Percentiles rank a stretch among this genome's conserved stretches.
Evolutionary conservation across 2,113 vertebrate genomes (phyloP).

Genomic region (Bucco capensis): DNA sequence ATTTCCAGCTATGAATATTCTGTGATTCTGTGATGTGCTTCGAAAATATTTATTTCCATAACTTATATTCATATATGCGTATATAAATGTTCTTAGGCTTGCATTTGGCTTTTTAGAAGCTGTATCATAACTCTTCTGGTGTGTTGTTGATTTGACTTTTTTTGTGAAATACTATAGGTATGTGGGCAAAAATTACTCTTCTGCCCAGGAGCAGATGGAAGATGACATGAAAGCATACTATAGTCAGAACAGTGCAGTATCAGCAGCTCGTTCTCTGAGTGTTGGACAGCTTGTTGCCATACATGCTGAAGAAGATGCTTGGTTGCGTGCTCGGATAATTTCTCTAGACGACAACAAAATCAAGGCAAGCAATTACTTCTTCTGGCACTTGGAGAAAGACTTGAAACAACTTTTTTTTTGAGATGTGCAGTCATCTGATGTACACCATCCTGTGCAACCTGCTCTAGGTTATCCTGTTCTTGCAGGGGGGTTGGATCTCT

Average conservation of each 20-base stretch:
- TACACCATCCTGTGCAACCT: too few relatives aligned
- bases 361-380: slow-evolving; percentile 78
- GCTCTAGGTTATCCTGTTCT: too few relatives aligned
- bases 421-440: not conserved
- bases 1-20: too few relatives aligned
- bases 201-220: slow-evolving; percentile 87
- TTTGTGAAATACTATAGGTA: slow-evolving; percentile 74
- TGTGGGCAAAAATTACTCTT: slow-evolving; percentile 88
- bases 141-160: not conserved
- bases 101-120: not conserved
- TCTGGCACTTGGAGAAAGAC: not conserved
- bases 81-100: not conserved
- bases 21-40: not conserved
- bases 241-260: slow-evolving; percentile 30
- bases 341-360: slow-evolving; percentile 73
- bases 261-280: slow-evolving; percentile 39
- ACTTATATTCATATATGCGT: not conserved
- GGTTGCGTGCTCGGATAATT: slow-evolving; percentile 83
- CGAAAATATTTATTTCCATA: not conserved
- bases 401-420: not conserved
- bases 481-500: too few relatives aligned
- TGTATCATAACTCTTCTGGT: not conserved
- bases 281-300: slow-evolving; percentile 84
- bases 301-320: slow-evolving; percentile 80
- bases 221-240: slow-evolving; percentile 86